Evolutionary conservation across 1,140 invertebrate species (phyloP), one percentile per base, ranked within the genome.

Genomic region (Gerris buenoi): DNA sequence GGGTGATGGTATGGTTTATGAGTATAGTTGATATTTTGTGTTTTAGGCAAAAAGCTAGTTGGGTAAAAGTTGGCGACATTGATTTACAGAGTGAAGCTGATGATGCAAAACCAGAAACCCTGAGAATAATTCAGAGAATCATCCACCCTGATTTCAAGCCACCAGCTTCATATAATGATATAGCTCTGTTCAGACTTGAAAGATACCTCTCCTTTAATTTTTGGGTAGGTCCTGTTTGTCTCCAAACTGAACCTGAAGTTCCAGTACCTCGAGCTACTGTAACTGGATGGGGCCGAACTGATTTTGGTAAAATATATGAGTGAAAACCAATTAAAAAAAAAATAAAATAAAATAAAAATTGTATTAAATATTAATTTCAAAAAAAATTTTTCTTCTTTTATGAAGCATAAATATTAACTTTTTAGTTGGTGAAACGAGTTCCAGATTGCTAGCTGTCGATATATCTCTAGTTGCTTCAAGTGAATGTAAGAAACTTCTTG

Each of bases 201-300:
- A 64, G 57, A 15, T 65, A 71, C 3, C 71, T 77, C 0, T 1
- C 18, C 14, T 72, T 79, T 33, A 75, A 71, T 66, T 58, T 73
- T 27, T 73, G 72, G 58, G 73, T 79, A 1, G 74, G 77, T 62
- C 81, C 78, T 67, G 80, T 74, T 25, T 84, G 76, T 76, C 78
- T 76, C 1, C 75, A 75, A 71, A 76, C 72, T 0, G 76, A 75
- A 2, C 27, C 63, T 25, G n/a, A 28, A 28, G 61, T 59, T 5
- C 18, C 15, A 15, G 15, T 23, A 14, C 29, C 25, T 15, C 71
- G 72, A 2, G 72, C 74, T 65, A 70, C 72, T 0, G 70, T 70
- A 2, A 79, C 79, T 57, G 82, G 83, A 27, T 84, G 81, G 81
- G 82, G 83, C n/a, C 68, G 70, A 15, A 78, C 76, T 0, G 74